Conservation (phyloP, 2,797 vertebrate species). For the Oceanodroma leucorhoa region DNA sequence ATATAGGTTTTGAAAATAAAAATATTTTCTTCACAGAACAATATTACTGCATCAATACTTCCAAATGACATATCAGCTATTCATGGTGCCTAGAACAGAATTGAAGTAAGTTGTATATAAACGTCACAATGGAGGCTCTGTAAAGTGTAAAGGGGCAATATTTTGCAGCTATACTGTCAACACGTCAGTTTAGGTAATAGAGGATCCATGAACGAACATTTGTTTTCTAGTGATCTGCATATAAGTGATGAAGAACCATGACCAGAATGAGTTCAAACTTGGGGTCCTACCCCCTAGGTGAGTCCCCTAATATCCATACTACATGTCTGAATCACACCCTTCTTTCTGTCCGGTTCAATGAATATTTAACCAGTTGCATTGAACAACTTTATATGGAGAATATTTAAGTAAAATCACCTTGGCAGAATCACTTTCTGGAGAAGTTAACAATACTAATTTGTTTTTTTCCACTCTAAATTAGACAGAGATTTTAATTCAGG, state of each 20-base stretch:
- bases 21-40: background rate
- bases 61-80: background rate
- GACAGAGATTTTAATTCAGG: background rate
- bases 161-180: background rate
- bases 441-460: background rate
- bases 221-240: background rate
- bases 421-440: background rate
- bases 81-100: background rate
- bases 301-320: background rate
- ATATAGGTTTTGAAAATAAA: conserved; percentile 6
- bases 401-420: background rate
- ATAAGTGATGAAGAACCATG: background rate
- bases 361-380: background rate
- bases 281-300: background rate
- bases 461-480: background rate
- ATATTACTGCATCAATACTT: background rate
- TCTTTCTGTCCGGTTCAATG: background rate
- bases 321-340: background rate
- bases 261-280: background rate
- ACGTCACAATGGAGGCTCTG: background rate
- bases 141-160: background rate
- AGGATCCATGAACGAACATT: background rate
- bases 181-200: background rate
- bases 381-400: background rate
- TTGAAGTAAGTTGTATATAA: background rate